Evolutionary conservation across 2,888 invertebrate genomes (phyloP), one percentile per base, ranked within the genome.

Genomic region (Nudaria mundana): DNA sequence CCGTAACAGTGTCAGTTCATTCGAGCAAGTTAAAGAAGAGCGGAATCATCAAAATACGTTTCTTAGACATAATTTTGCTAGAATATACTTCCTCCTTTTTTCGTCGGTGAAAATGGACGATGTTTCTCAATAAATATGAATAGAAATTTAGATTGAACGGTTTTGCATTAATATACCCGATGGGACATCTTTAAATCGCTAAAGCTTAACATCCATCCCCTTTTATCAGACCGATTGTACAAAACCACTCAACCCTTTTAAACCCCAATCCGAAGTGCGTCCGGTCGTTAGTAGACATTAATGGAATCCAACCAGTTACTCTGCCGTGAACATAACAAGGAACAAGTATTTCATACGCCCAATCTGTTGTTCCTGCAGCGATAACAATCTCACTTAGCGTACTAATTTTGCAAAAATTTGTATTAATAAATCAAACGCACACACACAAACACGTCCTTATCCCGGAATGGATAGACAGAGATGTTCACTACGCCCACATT

Each of bases 201-300:
- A 74, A 83, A 83, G 85, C 81, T 81, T 74, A 83, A 79, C 84
- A 83, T 80, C 71, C 69, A 76, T 78, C 76, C 82, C 76, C 76
- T 81, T 84, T 82, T 84, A 82, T 83, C 83, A 77, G 80, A 73
- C 76, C 78, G 83, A 86, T 85, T 86, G 83, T 86, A 84, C 83
- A 79, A 85, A 84, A 84, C 83, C 87, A 83, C 85, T 86, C 86
- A 85, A 87, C 87, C 87, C 87, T 87, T 88, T 88, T 84, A 84
- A 84, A 82, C 78, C 87, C 80, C 81, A 85, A 83, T 84, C 80
- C 82, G 69, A 76, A 86, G 83, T 80, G 81, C 81, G 84, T 84
- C 79, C 82, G 87, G 85, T 87, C 86, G 87, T 88, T 87, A 88
- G 85, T 73, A 78, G 78, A 79, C 87, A 87, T 86, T 87, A 87